These are phyloP conservation scores for Tenthredo notha DNA, from an alignment of 2,888 invertebrate genomes.

Conservation along the genomic window DNA sequence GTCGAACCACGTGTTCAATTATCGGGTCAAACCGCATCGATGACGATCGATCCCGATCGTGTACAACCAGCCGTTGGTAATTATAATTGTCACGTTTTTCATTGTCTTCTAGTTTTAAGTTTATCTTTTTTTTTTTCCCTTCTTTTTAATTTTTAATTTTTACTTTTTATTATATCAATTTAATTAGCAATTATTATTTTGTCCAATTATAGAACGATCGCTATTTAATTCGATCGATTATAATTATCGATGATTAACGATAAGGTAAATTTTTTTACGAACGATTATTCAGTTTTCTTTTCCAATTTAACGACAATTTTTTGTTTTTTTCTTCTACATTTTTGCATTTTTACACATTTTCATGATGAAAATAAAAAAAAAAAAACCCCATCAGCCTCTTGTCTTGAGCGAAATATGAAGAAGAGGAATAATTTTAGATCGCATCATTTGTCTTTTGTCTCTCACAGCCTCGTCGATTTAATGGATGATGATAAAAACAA, in stretches of 20 bases:
- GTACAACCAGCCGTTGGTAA: background rate
- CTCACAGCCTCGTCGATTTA: no score
- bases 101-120: background rate
- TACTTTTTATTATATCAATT: background rate
- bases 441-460: no score
- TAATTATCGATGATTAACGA: no score
- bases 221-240: background rate
- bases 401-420: no score
- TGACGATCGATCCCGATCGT: background rate
- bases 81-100: background rate
- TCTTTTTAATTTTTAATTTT: background rate
- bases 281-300: no score
- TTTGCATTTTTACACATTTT: no score
- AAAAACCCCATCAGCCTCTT: no score
- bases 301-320: no score
- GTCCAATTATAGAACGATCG: background rate
- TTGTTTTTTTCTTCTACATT: background rate
- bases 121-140: background rate
- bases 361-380: no score
- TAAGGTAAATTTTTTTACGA: no score
- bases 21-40: background rate
- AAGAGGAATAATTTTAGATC: no score
- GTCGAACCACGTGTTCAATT: background rate
- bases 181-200: background rate
- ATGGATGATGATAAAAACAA: no score